phyloP scores from a whole-genome alignment of 1,140 invertebrate species.

The Pseudomyrmex flavicornis region DNA sequence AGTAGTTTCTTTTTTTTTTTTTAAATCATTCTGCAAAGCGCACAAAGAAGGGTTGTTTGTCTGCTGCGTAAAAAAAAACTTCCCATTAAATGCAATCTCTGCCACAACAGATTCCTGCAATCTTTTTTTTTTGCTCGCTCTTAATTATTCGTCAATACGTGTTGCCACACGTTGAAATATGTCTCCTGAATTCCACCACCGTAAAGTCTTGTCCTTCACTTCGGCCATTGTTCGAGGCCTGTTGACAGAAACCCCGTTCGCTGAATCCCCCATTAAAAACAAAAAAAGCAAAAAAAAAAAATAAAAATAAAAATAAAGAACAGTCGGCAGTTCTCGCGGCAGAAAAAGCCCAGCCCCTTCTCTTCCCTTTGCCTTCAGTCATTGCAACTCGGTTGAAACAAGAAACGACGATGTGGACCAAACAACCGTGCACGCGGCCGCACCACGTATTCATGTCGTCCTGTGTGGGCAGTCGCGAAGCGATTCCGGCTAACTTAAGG shows the following conservation, averaged over 20 bases:
- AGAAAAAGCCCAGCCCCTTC: too few relatives aligned
- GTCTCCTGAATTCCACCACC: not conserved
- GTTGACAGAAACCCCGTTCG: conserved; percentile 46
- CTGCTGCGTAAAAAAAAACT: not conserved
- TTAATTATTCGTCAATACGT: conserved; percentile 49
- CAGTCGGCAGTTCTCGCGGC: too few relatives aligned
- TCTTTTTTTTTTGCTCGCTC: conserved; percentile 6
- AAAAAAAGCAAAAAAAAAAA: conserved; percentile 42
- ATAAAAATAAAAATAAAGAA: conserved; percentile 12
- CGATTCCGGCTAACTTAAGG: conserved; percentile 41
- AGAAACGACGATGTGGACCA: conserved; percentile 45
- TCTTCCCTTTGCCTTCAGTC: not conserved
- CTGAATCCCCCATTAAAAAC: conserved; percentile 30
- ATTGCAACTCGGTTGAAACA: conserved; percentile 57
- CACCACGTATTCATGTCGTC: conserved; percentile 16
- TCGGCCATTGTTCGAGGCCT: conserved; percentile 55
- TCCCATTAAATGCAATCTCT: conserved; percentile 13
- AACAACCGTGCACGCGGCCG: conserved; percentile 16
- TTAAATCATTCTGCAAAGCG: not conserved
- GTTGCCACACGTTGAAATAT: not conserved
- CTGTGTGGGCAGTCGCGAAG: conserved; percentile 29
- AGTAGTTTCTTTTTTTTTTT: not conserved
- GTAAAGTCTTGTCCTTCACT: conserved; percentile 46
- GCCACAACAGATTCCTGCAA: conserved; percentile 21
- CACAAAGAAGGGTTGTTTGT: not conserved